phyloP scores from a whole-genome alignment of 35 echinoderm and acorn worm genomes.

The Diadema setosum region DNA sequence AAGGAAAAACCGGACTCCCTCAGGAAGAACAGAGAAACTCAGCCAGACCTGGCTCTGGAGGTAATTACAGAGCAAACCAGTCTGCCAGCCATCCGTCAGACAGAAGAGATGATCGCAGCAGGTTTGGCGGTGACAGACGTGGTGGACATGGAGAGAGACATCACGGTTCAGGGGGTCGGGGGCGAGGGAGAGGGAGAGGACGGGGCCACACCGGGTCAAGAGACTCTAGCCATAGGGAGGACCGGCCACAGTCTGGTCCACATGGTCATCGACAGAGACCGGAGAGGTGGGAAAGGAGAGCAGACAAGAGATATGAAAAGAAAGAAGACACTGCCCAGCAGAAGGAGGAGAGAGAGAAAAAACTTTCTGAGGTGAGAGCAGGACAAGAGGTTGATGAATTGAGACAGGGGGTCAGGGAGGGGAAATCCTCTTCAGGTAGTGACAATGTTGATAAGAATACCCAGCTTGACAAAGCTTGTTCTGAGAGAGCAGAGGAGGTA shows the following conservation, averaged over 20 bases:
- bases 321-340: background rate
- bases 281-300: background rate
- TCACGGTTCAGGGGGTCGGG: background rate
- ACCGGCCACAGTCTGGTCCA: background rate
- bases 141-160: background rate
- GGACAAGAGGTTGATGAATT: background rate
- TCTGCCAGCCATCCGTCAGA: background rate
- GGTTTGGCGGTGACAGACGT: background rate
- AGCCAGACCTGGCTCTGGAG: background rate
- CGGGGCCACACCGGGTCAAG: background rate
- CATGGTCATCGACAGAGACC: background rate
- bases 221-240: background rate
- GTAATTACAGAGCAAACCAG: background rate
- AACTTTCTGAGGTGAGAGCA: background rate
- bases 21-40: background rate
- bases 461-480: no score
- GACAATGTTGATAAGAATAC: no score
- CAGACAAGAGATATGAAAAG: background rate
- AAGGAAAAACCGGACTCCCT: background rate
- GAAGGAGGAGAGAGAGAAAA: background rate
- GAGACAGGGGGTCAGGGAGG: no score
- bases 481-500: no score
- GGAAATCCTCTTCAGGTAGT: no score
- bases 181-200: background rate
- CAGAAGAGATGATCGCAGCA: background rate